A percentile compares a stretch with the other conserved stretches of the same genome.
Evolutionary conservation across 2,113 vertebrate genomes (phyloP).

Genomic region (Aphelocoma coerulescens): DNA sequence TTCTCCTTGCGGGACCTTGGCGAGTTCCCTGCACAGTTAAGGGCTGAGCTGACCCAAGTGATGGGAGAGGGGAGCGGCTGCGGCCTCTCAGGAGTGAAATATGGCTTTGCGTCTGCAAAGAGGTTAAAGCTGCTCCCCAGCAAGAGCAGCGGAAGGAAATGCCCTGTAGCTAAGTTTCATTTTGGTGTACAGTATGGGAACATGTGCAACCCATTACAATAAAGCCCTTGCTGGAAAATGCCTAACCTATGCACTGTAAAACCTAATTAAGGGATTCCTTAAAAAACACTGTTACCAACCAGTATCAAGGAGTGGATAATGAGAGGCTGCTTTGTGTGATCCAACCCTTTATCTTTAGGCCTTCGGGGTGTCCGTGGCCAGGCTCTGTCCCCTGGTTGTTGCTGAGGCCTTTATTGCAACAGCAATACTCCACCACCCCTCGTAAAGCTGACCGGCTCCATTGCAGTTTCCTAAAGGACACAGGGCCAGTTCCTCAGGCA

Average conservation of each 20-base stretch:
- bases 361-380: neutral
- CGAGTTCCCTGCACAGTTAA: neutral
- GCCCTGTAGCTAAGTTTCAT: slow-evolving; percentile 62
- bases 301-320: slow-evolving; percentile 61
- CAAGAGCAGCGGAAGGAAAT: slow-evolving; percentile 59
- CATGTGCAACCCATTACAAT: slow-evolving; percentile 68
- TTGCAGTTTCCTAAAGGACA: neutral
- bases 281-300: slow-evolving; percentile 46
- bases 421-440: neutral
- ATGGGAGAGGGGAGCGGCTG: neutral
- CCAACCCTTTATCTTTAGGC: slow-evolving; percentile 49
- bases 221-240: slow-evolving; percentile 64
- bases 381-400: slow-evolving; percentile 15
- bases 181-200: slow-evolving; percentile 46
- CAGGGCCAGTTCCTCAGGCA: neutral
- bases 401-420: neutral
- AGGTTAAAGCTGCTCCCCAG: slow-evolving; percentile 55
- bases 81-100: slow-evolving; percentile 11
- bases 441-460: neutral
- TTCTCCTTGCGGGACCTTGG: neutral
- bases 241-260: slow-evolving; percentile 67
- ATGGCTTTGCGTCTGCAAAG: slow-evolving; percentile 49
- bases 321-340: slow-evolving; percentile 62
- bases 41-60: neutral
- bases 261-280: slow-evolving; percentile 66